These are phyloP conservation scores for Halictus quadricinctus DNA, from an alignment of 2,888 invertebrate species.

Conservation along the genomic window DNA sequence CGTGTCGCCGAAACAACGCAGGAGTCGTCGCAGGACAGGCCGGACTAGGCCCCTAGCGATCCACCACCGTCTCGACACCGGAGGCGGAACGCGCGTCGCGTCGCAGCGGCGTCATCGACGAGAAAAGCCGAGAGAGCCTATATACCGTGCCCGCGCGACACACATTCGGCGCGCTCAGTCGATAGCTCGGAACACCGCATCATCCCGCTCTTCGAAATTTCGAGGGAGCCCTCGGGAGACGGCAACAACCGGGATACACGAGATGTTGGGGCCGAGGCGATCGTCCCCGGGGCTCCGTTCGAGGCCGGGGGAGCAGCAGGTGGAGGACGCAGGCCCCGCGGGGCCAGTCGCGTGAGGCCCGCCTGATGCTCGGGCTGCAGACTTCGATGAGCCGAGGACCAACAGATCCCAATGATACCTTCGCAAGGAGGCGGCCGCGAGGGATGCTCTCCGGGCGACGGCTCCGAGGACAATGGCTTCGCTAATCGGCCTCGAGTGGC, in stretches of 20 bases:
- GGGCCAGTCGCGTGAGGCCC: conserved; percentile 11
- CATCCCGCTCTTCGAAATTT: conserved; percentile 37
- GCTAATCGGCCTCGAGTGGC: conserved; percentile 76
- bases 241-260: neutral
- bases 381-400: conserved; percentile 60
- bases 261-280: neutral
- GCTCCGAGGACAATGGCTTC: conserved; percentile 80
- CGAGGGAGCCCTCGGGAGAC: conserved; percentile 16
- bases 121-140: conserved; percentile 51
- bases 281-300: conserved; percentile 2
- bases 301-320: conserved; percentile 5
- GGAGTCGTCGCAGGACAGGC: conserved; percentile 32
- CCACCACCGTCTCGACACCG: conserved; percentile 27
- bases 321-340: neutral
- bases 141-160: conserved; percentile 54
- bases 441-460: conserved; percentile 79
- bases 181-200: conserved; percentile 31
- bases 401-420: conserved; percentile 80
- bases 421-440: conserved; percentile 79
- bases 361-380: conserved; percentile 47
- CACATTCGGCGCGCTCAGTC: conserved; percentile 52
- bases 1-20: conserved; percentile 36
- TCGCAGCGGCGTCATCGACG: conserved; percentile 52
- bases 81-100: conserved; percentile 30
- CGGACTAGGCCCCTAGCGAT: conserved; percentile 30